phyloP scores from a whole-genome alignment of 2,888 invertebrate species.

The Chironomus riparius region DNA sequence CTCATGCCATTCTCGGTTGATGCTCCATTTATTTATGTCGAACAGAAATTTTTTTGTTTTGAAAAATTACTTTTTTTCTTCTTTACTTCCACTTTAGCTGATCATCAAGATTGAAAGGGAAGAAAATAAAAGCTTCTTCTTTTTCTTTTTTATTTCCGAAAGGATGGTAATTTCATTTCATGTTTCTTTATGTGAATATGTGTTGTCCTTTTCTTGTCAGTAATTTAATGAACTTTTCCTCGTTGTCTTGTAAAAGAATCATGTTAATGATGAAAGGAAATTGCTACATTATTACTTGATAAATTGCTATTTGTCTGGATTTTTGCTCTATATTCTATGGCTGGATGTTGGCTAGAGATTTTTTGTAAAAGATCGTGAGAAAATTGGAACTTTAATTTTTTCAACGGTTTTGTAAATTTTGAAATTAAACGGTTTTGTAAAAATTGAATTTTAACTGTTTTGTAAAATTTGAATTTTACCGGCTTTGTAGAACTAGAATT shows the following conservation, averaged over 20 bases:
- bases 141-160: background rate
- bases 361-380: too few species aligned
- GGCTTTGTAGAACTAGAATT: too few species aligned
- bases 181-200: background rate
- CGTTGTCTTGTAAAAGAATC: background rate
- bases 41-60: background rate
- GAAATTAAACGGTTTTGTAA: too few species aligned
- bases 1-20: background rate
- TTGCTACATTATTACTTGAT: too few species aligned
- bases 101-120: background rate
- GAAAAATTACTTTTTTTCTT: background rate
- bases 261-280: background rate
- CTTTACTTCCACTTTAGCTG: background rate
- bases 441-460: too few species aligned
- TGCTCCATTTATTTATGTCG: conserved; percentile 6
- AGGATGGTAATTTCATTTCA: too few species aligned
- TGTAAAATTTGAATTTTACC: too few species aligned
- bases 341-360: too few species aligned
- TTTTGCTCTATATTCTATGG: too few species aligned
- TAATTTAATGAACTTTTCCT: background rate
- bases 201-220: background rate
- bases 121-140: background rate
- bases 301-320: too few species aligned
- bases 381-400: too few species aligned
- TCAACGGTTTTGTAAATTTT: too few species aligned